These are phyloP conservation scores for Xanthia togata DNA, from an alignment of 2,888 invertebrate species.

Conservation along the genomic window DNA sequence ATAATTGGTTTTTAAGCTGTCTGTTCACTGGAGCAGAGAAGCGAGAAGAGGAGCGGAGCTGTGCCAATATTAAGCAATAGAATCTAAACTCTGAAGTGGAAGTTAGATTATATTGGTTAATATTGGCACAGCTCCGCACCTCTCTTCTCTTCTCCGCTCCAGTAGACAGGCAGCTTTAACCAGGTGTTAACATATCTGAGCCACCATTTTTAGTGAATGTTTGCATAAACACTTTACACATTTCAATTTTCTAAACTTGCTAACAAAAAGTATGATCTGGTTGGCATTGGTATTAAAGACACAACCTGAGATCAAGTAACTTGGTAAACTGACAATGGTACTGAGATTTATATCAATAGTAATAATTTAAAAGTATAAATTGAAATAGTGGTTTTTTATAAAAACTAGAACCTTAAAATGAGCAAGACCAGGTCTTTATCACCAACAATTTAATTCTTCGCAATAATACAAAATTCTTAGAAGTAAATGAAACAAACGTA, in stretches of 20 bases:
- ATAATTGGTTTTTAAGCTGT: conserved; percentile 23
- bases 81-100: too few relatives aligned
- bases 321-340: conserved; percentile 12
- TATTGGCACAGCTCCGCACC: too few relatives aligned
- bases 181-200: conserved; percentile 21
- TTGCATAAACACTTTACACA: conserved; percentile 17
- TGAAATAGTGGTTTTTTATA: conserved; percentile 13
- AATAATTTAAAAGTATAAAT: conserved; percentile 17
- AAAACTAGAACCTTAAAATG: conserved; percentile 28
- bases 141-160: too few relatives aligned
- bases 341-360: conserved; percentile 27
- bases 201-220: conserved; percentile 31
- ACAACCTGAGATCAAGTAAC: conserved; percentile 41
- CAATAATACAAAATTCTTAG: conserved; percentile 30
- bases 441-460: conserved; percentile 28
- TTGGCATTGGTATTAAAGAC: conserved; percentile 16
- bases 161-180: conserved; percentile 8
- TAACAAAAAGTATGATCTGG: conserved; percentile 33
- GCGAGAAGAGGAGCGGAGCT: too few relatives aligned
- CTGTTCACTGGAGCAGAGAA: too few relatives aligned
- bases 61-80: too few relatives aligned
- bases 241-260: conserved; percentile 31
- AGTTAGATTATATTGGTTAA: too few relatives aligned
- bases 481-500: conserved; percentile 11
- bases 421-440: conserved; percentile 39